Conservation (phyloP, 2,113 vertebrate species). For the Sylvietta virens region DNA sequence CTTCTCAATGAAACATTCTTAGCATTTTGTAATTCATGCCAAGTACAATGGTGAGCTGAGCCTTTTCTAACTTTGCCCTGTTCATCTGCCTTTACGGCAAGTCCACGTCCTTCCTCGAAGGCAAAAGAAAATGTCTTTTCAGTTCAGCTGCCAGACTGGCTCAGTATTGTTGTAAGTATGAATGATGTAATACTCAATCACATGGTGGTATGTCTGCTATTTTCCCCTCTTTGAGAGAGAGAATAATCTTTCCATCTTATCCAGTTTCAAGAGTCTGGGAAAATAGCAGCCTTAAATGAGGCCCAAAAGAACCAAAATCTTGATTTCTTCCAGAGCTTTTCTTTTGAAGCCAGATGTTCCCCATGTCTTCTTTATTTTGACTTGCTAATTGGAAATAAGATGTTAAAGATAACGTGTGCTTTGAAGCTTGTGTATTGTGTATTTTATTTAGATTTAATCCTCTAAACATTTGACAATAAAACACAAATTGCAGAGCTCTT, state of each 20-base stretch:
- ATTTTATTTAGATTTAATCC: slow-evolving; percentile 52
- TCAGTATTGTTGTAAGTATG: background rate
- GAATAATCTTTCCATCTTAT: background rate
- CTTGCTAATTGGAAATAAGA: slow-evolving; percentile 55
- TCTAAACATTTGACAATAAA: slow-evolving; percentile 53
- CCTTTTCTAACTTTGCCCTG: background rate
- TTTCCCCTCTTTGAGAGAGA: background rate
- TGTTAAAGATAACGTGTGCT: slow-evolving; percentile 26
- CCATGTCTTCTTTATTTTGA: slow-evolving; percentile 27
- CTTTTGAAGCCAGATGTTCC: slow-evolving; percentile 38
- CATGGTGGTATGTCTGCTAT: slow-evolving; percentile 2
- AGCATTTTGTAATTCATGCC: background rate
- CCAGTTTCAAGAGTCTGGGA: background rate
- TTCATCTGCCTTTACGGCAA: background rate
- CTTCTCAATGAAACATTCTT: background rate
- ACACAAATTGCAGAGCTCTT: background rate
- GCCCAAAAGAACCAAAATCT: slow-evolving; percentile 13
- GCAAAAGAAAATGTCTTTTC: slow-evolving; percentile 26
- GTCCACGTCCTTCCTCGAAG: background rate
- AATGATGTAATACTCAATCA: slow-evolving; percentile 24
- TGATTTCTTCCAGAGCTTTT: slow-evolving; percentile 34
- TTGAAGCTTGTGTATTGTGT: slow-evolving; percentile 38
- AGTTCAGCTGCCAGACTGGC: slow-evolving; percentile 9
- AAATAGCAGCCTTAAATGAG: slow-evolving; percentile 10
- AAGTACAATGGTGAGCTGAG: background rate